Base-by-base conservation (phyloP, 2,888 invertebrate species). In the Megaustenia siamemsis region DNA sequence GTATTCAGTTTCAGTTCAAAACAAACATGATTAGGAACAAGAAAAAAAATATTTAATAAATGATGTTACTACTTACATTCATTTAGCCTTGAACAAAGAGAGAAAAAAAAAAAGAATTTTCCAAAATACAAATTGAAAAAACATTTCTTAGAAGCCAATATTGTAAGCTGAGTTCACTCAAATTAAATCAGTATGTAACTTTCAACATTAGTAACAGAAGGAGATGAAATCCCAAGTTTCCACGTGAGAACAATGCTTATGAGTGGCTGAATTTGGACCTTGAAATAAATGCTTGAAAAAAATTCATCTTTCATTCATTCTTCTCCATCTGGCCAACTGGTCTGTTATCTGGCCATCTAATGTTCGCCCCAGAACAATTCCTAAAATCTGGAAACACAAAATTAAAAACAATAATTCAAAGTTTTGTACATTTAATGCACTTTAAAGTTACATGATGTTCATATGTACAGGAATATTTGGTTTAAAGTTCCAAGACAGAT, bases 291-390 rank as follows among this genome's bases (percentile, higher is more conserved):
- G 24, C 4, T 71, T 71, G n/a, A 43, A 32, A 18, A n/a, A 8
- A 12, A 56, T 40, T 78, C 28, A 71, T 71, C 73, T 73, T 18
- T 60, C 71, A 69, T 85, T 66, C 24, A 76, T 76, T 53, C 85
- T 40, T 53, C 81, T 75, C 85, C 85, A 85, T 43, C 85, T 85
- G 6, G 81, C 85, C 38, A 85, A 56, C 69, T 85, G 85, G 40
- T 85, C 85, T 56, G 85, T 76, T 66, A 85, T 85, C 69, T 85
- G 85, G 28, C 85, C 85, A 77, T 85, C 85, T 60, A 85, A 71
- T 45, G 85, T 85, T 32, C 85, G 56, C 12, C 75, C 75, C 15
- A 85, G 43, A 18, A 85, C 85, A 75, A 85, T 85, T n/a, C 85
- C 85, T 53, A 85, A 63, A 76, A 85, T 85, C 85, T 85, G 81